Evolutionary conservation across 2,888 invertebrate genomes (phyloP).

Genomic region (Machimus rusticus): DNA sequence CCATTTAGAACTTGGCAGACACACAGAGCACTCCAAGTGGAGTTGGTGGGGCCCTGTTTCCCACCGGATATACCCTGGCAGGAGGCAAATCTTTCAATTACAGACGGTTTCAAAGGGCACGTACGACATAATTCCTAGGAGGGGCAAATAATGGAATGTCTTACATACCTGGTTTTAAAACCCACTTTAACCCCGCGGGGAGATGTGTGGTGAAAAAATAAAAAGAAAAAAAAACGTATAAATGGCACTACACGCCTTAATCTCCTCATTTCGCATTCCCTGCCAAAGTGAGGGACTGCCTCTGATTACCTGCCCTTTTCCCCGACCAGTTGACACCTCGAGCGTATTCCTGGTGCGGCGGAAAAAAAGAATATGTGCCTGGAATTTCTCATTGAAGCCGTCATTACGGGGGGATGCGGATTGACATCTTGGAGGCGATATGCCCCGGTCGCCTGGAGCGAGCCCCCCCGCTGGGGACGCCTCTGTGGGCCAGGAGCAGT

Average conservation of each 20-base stretch:
- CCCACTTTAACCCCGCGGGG: constrained; percentile 2
- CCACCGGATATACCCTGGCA: not conserved
- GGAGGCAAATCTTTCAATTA: constrained; percentile 21
- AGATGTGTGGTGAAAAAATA: not conserved
- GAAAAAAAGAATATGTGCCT: not conserved
- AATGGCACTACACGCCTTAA: not conserved
- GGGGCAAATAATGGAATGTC: not conserved
- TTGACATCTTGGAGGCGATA: constrained; percentile 22
- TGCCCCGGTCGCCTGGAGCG: not conserved
- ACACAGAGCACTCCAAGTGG: not conserved
- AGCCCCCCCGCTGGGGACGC: not conserved
- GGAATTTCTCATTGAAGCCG: not conserved
- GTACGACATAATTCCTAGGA: constrained; percentile 20
- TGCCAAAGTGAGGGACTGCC: not conserved
- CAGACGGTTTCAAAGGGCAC: constrained; percentile 17
- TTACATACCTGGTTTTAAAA: constrained; percentile 4
- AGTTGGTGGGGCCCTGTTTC: not conserved
- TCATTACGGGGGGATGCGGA: not conserved
- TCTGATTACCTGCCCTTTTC: constrained; percentile 5
- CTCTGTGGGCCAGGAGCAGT: not conserved
- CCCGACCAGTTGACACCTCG: constrained; percentile 9
- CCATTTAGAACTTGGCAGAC: constrained; percentile 20
- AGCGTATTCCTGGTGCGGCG: not conserved
- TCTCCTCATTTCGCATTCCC: constrained; percentile 20
- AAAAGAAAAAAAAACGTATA: not conserved